Evolutionary conservation across 23 tunicate species (phyloP), one percentile per base, ranked within the genome.

Genomic region (Diplosoma virens): DNA sequence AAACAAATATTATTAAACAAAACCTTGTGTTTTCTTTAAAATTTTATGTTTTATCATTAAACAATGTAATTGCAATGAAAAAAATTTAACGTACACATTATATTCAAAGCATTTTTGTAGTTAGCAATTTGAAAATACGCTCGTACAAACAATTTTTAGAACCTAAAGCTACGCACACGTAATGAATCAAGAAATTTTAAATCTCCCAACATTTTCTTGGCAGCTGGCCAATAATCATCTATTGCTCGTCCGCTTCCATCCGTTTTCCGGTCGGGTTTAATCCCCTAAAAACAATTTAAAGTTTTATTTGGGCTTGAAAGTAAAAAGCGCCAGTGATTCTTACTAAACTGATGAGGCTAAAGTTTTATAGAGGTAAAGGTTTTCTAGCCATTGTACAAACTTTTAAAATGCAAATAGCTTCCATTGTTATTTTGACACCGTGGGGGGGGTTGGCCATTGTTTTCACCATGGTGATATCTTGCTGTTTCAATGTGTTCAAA

Each of bases 221-320:
- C 88, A 33, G 96, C 88, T 31, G 96, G 96, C 96, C 96, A 89
- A 66, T 67, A 89, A 63, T 89, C 96, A 78, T 89, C 96, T 34
- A 58, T 20, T 5, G 88, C 87, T 60, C 96, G 47, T 0, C 96
- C 96, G 24, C 77, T 89, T 25, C 84, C 86, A 46, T 89, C 96
- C 25, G 88, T 71, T 78, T 89, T 89, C 9, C 86, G 84, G 33
- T 89, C 96, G 11, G 96, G 96, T 50, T 89, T 89, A 9, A 82
- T 82, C 25, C 86, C 96, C 96, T 87, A 65, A 1, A 37, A 71
- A 37, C 41, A 25, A 41, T 41, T 7, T 41, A 7, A 14, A 7
- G 9, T 9, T 41, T 14, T 41, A 41, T 41, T 9, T 41, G 14
- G 50, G 14, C 14, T 7, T 9, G 14, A 41, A 41, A 41, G 50